Conservation (phyloP, 2,797 vertebrate species). For the Potorous gilbertii region DNA sequence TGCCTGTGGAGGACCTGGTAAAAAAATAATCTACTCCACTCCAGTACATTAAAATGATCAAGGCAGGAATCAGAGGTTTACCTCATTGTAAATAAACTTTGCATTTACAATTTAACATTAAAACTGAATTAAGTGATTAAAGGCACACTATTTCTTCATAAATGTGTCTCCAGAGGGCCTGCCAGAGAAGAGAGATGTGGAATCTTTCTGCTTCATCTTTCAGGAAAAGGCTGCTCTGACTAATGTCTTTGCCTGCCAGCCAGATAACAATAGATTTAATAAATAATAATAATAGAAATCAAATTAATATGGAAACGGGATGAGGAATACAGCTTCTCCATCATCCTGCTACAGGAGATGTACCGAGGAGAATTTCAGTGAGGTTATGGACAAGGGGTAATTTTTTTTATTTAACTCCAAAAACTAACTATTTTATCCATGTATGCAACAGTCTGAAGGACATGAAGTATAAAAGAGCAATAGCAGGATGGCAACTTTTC, state of each 20-base stretch:
- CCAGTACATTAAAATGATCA: slow-evolving; percentile 89
- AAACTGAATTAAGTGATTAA: slow-evolving; percentile 92
- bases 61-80: slow-evolving; percentile 91
- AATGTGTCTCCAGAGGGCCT: slow-evolving; percentile 86
- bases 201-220: slow-evolving; percentile 62
- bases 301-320: neutral
- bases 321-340: neutral
- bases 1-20: slow-evolving; percentile 80
- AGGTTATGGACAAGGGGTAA: neutral
- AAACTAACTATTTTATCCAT: neutral
- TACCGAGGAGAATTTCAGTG: neutral
- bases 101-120: slow-evolving; percentile 89
- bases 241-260: neutral
- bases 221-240: slow-evolving; percentile 43
- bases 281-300: neutral
- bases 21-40: slow-evolving; percentile 82
- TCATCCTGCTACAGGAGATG: neutral
- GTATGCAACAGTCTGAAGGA: neutral
- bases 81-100: slow-evolving; percentile 90
- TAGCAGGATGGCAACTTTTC: neutral
- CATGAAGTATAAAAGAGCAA: neutral
- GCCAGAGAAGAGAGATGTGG: slow-evolving; percentile 61
- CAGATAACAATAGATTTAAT: neutral
- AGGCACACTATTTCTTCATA: slow-evolving; percentile 91
- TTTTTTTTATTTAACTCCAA: neutral